These are phyloP conservation scores for Mesaphorura yosii DNA, from an alignment of 1,140 invertebrate genomes.

Conservation along the genomic window DNA sequence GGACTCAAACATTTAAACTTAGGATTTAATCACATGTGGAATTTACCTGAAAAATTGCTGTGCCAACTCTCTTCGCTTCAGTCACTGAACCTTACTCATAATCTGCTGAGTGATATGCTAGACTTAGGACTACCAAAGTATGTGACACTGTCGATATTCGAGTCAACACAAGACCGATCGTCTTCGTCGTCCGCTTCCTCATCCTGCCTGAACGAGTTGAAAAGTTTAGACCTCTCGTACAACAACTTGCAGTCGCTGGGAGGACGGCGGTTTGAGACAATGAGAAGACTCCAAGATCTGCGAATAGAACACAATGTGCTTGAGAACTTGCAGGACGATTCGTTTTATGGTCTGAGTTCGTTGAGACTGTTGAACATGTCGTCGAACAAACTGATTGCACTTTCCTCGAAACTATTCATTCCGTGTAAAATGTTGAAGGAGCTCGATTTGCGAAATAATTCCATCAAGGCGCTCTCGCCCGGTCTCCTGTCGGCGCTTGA, in stretches of 20 bases:
- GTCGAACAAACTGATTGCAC: conserved; percentile 57
- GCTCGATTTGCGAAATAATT: conserved; percentile 67
- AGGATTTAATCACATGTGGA: conserved; percentile 68
- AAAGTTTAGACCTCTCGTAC: conserved; percentile 57
- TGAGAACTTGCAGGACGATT: conserved; percentile 54
- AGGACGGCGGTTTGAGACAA: conserved; percentile 44
- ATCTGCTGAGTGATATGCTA: conserved; percentile 62
- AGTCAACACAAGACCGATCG: conserved; percentile 31
- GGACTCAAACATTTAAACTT: conserved; percentile 58
- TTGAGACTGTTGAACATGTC: conserved; percentile 61
- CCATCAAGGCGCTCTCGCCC: conserved; percentile 58
- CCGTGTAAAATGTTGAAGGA: conserved; percentile 46
- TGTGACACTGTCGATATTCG: conserved; percentile 28
- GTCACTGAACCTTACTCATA: conserved; percentile 59
- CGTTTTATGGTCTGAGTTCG: conserved; percentile 52
- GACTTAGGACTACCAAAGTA: conserved; percentile 54
- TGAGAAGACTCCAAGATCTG: conserved; percentile 52
- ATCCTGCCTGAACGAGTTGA: conserved; percentile 40
- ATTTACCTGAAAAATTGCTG: conserved; percentile 56
- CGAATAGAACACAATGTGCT: conserved; percentile 62
- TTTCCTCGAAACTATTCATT: conserved; percentile 61
- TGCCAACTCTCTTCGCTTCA: conserved; percentile 57
- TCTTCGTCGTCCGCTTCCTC: conserved; percentile 30
- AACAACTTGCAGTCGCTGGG: conserved; percentile 55
- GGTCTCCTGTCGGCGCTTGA: conserved; percentile 61